These are phyloP conservation scores for Gavialis gangeticus DNA, from an alignment of 2,113 vertebrate species.

Conservation along the genomic window DNA sequence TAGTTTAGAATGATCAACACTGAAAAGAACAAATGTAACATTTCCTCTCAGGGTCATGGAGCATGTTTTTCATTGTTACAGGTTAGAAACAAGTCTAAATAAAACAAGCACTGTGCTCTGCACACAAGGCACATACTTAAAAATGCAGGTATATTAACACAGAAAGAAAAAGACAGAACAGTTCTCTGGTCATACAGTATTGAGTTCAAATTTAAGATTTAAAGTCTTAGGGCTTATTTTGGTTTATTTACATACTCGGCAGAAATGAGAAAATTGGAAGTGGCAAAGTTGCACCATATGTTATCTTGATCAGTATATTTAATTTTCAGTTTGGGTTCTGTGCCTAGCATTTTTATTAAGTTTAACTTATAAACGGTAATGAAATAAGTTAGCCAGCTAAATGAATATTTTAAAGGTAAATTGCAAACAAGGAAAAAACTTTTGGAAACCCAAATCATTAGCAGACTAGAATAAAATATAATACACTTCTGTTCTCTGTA, in stretches of 20 bases:
- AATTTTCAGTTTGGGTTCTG: background rate
- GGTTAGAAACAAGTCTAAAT: background rate
- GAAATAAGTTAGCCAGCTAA: background rate
- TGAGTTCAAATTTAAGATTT: background rate
- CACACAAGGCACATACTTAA: background rate
- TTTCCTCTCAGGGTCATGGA: background rate
- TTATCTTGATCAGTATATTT: conserved; percentile 7
- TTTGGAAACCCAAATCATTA: background rate
- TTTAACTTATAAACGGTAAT: background rate
- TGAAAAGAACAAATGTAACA: background rate
- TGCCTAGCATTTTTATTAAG: background rate
- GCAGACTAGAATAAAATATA: background rate
- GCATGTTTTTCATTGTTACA: background rate
- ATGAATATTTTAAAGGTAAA: background rate
- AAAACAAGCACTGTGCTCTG: background rate
- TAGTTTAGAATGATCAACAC: background rate
- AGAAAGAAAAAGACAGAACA: background rate
- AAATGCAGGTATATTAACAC: background rate
- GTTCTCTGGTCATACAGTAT: background rate
- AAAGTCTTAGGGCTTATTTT: background rate
- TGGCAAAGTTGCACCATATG: background rate
- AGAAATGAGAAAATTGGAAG: background rate
- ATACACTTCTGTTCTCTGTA: background rate
- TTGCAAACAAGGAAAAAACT: background rate
- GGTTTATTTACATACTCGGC: background rate